Evolutionary conservation across 1,140 invertebrate genomes (phyloP).

Genomic region (Philopotamus ludificatus): DNA sequence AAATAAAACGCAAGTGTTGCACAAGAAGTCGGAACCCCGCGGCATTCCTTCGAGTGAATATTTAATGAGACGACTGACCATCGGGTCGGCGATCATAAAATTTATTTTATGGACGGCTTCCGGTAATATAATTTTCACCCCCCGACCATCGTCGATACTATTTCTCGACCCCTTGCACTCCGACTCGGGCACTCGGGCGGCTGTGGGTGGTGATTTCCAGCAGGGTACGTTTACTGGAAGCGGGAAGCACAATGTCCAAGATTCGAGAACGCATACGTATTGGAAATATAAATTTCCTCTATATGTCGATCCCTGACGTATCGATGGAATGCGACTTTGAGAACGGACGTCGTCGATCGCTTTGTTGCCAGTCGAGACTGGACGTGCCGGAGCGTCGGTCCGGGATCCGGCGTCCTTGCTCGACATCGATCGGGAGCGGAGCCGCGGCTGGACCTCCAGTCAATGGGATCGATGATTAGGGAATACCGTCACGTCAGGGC

Average conservation of each 20-base stretch:
- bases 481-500: constrained; percentile 16
- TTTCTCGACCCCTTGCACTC: constrained; percentile 15
- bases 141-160: not conserved
- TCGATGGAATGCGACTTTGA: too few species aligned
- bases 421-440: not conserved
- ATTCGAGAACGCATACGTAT: too few species aligned
- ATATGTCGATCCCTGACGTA: too few species aligned
- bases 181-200: too few species aligned
- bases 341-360: too few species aligned
- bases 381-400: not conserved
- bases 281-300: too few species aligned
- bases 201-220: too few species aligned
- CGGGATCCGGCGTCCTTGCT: not conserved
- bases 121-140: constrained; percentile 34
- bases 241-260: too few species aligned
- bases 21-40: not conserved
- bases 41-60: constrained; percentile 26
- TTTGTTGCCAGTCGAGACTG: too few species aligned
- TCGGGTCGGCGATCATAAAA: constrained; percentile 27
- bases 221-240: too few species aligned
- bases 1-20: constrained; percentile 25
- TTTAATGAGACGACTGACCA: constrained; percentile 30
- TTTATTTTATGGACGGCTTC: constrained; percentile 28
- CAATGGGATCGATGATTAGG: constrained; percentile 14
- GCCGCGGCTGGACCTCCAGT: not conserved